Conservation (phyloP, 2,113 vertebrate species). For the Pangasianodon gigas region DNA sequence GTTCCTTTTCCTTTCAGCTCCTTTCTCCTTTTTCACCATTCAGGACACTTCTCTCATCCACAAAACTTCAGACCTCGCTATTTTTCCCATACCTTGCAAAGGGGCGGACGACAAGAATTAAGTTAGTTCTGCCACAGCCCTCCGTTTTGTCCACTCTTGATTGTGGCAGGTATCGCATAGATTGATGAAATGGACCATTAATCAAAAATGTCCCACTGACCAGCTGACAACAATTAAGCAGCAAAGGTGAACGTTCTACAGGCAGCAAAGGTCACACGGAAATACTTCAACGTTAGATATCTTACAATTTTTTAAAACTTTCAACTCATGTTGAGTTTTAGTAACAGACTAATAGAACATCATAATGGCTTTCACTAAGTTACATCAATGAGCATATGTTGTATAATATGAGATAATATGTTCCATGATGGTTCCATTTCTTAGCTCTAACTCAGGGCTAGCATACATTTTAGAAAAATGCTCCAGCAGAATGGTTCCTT, state of each 20-base stretch:
- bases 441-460: neutral
- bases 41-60: constrained; percentile 77
- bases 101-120: constrained; percentile 78
- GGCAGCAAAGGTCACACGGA: neutral
- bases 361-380: neutral
- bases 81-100: constrained; percentile 85
- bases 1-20: constrained; percentile 78
- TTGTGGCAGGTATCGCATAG: constrained; percentile 73
- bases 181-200: constrained; percentile 73
- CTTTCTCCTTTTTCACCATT: constrained; percentile 75
- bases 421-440: neutral
- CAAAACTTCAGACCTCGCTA: constrained; percentile 72
- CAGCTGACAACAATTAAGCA: constrained; percentile 44
- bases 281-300: neutral
- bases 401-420: neutral
- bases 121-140: constrained; percentile 81
- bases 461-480: neutral
- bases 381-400: neutral
- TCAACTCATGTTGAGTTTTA: neutral
- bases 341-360: neutral
- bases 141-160: constrained; percentile 70
- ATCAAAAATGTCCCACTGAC: constrained; percentile 65
- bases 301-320: neutral
- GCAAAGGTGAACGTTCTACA: neutral
- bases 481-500: no score